Conservation (phyloP, 2,797 vertebrate genomes). For the Sarcophilus harrisii region DNA sequence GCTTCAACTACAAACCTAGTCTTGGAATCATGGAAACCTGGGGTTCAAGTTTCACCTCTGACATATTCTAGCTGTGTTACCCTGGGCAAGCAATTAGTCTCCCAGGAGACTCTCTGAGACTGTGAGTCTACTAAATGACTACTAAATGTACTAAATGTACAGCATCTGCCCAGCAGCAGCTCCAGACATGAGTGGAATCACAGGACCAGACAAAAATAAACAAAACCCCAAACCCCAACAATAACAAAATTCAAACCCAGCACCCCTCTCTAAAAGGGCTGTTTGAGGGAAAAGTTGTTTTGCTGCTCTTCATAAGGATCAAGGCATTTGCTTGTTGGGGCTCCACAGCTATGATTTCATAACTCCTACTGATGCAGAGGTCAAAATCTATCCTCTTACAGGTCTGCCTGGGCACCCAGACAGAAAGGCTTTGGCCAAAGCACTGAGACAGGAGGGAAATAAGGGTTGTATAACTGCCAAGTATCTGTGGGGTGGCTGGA, state of each 20-base stretch:
- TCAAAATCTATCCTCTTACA: not conserved
- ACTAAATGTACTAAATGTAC: too few species aligned
- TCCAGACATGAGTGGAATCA: not conserved
- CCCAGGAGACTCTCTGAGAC: not conserved
- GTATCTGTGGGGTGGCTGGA: not conserved
- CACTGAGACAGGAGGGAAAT: not conserved
- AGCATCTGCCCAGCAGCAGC: not conserved
- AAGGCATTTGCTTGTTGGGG: too few species aligned
- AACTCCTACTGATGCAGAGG: not conserved
- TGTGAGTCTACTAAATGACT: too few species aligned
- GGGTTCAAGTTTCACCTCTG: not conserved
- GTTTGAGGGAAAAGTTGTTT: not conserved
- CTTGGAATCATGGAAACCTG: not conserved
- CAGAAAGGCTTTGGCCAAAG: not conserved
- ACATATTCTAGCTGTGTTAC: not conserved
- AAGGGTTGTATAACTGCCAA: not conserved
- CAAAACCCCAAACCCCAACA: too few species aligned
- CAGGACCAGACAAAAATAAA: too few species aligned
- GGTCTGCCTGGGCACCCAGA: not conserved
- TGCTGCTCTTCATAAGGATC: not conserved
- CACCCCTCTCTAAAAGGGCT: not conserved
- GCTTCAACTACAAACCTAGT: not conserved
- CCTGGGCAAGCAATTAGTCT: too few species aligned
- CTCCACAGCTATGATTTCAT: not conserved
- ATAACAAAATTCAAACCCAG: too few species aligned